Percentiles rank a stretch among this genome's conserved stretches.
These are phyloP conservation scores for Lamproptera curius DNA, from an alignment of 2,888 invertebrate species.

Conservation along the genomic window DNA sequence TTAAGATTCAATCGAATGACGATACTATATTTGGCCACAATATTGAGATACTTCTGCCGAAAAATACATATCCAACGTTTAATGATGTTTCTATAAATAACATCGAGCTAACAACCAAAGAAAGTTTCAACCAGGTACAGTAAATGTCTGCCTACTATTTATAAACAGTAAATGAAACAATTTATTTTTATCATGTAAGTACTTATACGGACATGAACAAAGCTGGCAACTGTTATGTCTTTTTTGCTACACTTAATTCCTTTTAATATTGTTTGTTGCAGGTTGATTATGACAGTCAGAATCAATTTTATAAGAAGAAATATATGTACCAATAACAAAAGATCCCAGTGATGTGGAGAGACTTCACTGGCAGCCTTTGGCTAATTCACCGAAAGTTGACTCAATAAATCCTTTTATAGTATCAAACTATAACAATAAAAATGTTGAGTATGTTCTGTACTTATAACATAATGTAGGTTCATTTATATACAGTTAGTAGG, in stretches of 20 bases:
- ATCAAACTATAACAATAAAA: background rate
- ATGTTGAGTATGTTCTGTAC: background rate
- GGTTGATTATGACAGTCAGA: slow-evolving; percentile 5
- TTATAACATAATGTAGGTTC: background rate
- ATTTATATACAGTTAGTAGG: background rate
- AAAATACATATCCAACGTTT: slow-evolving; percentile 3
- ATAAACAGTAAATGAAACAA: too few relatives aligned
- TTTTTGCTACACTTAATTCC: too few relatives aligned
- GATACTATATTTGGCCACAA: slow-evolving; percentile 12
- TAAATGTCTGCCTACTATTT: too few relatives aligned
- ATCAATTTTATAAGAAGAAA: slow-evolving; percentile 7
- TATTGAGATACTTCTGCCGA: slow-evolving; percentile 6
- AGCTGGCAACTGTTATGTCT: too few relatives aligned
- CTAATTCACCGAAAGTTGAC: background rate
- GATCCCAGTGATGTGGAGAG: slow-evolving; percentile 2
- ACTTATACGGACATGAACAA: too few relatives aligned
- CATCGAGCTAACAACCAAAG: slow-evolving; percentile 9
- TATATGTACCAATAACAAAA: slow-evolving; percentile 1
- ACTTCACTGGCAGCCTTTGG: background rate
- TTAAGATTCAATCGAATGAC: background rate
- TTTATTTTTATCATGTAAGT: too few relatives aligned
- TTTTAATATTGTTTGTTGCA: background rate
- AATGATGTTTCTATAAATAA: slow-evolving; percentile 6
- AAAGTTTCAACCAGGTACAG: slow-evolving; percentile 7
- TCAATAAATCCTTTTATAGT: slow-evolving; percentile 4